Percentiles rank a stretch among this genome's conserved stretches.
Conservation (phyloP, 2,888 invertebrate species). For the Aethes cnicana region DNA sequence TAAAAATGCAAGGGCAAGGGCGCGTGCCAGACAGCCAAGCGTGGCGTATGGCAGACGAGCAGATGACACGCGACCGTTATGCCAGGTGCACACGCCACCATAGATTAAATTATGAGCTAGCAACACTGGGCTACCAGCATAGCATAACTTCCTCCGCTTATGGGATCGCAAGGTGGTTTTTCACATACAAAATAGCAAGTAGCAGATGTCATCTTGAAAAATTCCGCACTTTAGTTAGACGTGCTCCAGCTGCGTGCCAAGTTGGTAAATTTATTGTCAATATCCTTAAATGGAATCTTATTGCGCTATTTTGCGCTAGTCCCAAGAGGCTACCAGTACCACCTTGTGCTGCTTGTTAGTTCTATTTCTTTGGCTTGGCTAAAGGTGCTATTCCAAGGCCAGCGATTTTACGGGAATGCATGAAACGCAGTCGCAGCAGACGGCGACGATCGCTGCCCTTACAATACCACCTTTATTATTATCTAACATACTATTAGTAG, state of each 20-base stretch:
- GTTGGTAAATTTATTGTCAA: conserved; percentile 18
- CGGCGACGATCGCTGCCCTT: too few relatives aligned
- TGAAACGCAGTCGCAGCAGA: too few relatives aligned
- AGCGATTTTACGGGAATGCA: too few relatives aligned
- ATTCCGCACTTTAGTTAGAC: conserved; percentile 9
- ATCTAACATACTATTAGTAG: too few relatives aligned
- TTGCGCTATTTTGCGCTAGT: not conserved
- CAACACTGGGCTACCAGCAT: conserved; percentile 7
- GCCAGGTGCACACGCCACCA: conserved; percentile 67
- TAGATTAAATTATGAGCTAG: conserved; percentile 30
- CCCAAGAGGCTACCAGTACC: too few relatives aligned
- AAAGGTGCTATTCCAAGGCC: too few relatives aligned
- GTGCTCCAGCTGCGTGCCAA: conserved; percentile 25
- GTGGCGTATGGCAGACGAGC: conserved; percentile 72
- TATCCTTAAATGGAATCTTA: conserved; percentile 7
- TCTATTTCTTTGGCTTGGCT: too few relatives aligned
- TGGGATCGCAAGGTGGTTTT: conserved; percentile 21
- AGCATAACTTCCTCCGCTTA: conserved; percentile 16
- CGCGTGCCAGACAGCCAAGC: conserved; percentile 70
- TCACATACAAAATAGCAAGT: conserved; percentile 7
- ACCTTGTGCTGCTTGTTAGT: too few relatives aligned
- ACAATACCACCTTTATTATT: too few relatives aligned
- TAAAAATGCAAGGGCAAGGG: conserved; percentile 50
- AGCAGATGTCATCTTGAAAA: conserved; percentile 22
- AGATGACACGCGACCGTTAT: conserved; percentile 82